Conservation (phyloP, 2,797 vertebrate species). For the Notolepis coatsorum region DNA sequence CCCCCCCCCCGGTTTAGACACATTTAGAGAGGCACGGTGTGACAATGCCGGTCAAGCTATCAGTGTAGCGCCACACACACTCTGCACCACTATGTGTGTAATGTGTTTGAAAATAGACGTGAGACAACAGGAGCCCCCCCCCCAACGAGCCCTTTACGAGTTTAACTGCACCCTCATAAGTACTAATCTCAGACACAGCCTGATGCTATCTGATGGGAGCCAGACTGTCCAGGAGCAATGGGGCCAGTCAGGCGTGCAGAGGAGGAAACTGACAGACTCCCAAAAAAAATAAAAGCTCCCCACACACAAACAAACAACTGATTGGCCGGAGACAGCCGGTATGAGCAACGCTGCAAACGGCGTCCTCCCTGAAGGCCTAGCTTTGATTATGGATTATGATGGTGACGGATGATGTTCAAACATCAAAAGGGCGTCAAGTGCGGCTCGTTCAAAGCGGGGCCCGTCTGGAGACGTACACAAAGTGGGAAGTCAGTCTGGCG, state of each 20-base stretch:
- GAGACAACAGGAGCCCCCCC: conserved; percentile 40
- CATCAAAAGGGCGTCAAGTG: background rate
- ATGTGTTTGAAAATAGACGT: conserved; percentile 49
- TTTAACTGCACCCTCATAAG: conserved; percentile 73
- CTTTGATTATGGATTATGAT: conserved; percentile 22
- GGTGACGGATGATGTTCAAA: conserved; percentile 33
- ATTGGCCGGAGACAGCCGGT: conserved; percentile 29
- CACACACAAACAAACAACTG: conserved; percentile 36
- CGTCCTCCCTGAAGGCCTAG: conserved; percentile 16
- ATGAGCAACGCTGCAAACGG: conserved; percentile 40
- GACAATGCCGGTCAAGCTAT: conserved; percentile 73
- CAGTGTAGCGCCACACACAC: conserved; percentile 53
- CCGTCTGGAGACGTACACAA: conserved; percentile 13
- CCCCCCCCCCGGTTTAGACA: conserved; percentile 55
- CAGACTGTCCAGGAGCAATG: conserved; percentile 44
- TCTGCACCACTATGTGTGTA: conserved; percentile 48
- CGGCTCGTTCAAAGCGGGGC: conserved; percentile 8
- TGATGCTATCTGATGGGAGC: conserved; percentile 78
- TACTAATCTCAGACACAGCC: conserved; percentile 70
- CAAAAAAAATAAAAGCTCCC: conserved; percentile 22
- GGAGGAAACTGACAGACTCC: conserved; percentile 49
- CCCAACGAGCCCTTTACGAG: conserved; percentile 63
- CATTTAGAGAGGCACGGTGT: conserved; percentile 56
- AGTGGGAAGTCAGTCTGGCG: conserved; percentile 46
- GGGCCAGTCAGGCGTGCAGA: conserved; percentile 57